Evolutionary conservation across 2,113 vertebrate species (phyloP).

Genomic region (Xenus cinereus): DNA sequence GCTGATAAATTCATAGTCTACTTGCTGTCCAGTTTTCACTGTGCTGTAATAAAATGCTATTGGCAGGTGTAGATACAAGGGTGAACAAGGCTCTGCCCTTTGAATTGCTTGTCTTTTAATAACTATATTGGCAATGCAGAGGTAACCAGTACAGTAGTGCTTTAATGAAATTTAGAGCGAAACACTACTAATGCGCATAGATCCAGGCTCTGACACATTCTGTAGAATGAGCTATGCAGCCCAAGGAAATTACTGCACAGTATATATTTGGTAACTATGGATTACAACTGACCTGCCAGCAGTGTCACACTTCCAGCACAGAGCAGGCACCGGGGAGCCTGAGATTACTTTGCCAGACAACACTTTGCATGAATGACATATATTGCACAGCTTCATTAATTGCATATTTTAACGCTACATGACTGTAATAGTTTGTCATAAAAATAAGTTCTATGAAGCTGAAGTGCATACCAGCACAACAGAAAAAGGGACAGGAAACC

Average conservation of each 20-base stretch:
- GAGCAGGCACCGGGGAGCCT: not conserved
- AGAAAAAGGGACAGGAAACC: not conserved
- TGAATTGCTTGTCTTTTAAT: not conserved
- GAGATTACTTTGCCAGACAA: not conserved
- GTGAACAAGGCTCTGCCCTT: not conserved
- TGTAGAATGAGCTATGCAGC: not conserved
- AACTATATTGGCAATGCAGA: not conserved
- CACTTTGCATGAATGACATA: not conserved
- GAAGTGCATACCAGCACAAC: not conserved
- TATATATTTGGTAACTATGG: not conserved
- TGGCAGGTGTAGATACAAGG: not conserved
- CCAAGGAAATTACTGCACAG: not conserved
- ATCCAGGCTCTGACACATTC: not conserved
- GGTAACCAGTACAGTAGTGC: not conserved
- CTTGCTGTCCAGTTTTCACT: not conserved
- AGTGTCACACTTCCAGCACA: not conserved
- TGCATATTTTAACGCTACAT: not conserved
- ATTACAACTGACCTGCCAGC: not conserved
- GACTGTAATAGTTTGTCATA: not conserved
- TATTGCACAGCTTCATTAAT: not conserved
- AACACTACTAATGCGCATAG: not conserved
- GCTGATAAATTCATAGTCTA: not conserved
- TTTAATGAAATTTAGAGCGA: not conserved
- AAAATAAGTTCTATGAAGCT: not conserved
- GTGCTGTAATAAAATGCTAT: not conserved